Evolutionary conservation across 2,797 vertebrate genomes (phyloP).

Genomic region (Ficedula albicollis): DNA sequence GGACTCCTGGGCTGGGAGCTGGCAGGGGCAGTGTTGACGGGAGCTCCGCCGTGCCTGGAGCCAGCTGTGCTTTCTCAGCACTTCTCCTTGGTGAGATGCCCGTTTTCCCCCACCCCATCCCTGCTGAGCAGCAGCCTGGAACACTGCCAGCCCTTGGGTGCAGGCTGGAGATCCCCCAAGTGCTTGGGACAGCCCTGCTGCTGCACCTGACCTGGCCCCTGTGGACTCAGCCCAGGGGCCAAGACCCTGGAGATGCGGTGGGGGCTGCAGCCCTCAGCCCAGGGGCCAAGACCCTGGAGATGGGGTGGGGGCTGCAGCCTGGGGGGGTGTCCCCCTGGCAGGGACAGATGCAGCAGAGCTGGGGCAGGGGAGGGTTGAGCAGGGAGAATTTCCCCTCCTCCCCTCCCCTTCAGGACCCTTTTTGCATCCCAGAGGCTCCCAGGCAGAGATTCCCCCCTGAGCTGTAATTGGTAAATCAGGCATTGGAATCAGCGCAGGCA

Average conservation of each 20-base stretch:
- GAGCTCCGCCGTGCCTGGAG: not conserved
- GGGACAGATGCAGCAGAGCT: not conserved
- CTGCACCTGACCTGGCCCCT: not conserved
- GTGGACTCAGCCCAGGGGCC: not conserved
- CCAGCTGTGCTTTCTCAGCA: not conserved
- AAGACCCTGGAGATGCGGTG: not conserved
- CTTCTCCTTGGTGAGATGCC: not conserved
- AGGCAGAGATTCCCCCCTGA: constrained; percentile 54
- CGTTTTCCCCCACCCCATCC: not conserved
- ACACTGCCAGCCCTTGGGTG: not conserved
- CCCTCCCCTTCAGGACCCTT: not conserved
- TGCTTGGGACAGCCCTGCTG: not conserved
- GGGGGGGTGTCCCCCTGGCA: accelerated
- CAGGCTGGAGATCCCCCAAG: not conserved
- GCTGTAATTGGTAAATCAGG: constrained; percentile 70
- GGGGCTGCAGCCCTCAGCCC: not conserved
- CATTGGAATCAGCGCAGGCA: constrained; percentile 60
- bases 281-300: not conserved
- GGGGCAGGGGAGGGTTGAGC: not conserved
- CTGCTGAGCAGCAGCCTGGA: not conserved
- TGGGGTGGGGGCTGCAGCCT: not conserved
- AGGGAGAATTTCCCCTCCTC: not conserved
- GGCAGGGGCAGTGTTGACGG: accelerated
- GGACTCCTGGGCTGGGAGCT: not conserved
- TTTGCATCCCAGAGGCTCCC: constrained; percentile 1